Conservation (phyloP, 2,797 vertebrate genomes). For the Euthynnus affinis region DNA sequence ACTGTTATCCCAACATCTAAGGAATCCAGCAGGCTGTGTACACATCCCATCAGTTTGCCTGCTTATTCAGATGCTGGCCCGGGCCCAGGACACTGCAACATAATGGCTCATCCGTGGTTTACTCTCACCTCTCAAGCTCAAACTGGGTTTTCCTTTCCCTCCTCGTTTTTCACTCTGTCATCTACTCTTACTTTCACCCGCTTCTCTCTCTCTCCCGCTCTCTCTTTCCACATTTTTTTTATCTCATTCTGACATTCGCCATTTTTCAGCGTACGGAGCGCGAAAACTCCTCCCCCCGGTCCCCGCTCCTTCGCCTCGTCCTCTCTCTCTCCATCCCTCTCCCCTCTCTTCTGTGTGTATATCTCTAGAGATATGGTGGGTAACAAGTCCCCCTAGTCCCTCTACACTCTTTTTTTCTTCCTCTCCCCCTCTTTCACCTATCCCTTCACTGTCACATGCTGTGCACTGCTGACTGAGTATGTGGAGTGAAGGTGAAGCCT, state of each 20-base stretch:
- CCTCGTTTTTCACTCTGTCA: constrained; percentile 87
- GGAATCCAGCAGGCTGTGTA: constrained; percentile 49
- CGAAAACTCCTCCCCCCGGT: constrained; percentile 76
- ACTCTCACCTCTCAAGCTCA: constrained; percentile 81
- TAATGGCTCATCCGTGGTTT: constrained; percentile 76
- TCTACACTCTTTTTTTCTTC: constrained; percentile 22
- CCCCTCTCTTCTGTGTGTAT: constrained; percentile 54
- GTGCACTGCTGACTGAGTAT: constrained; percentile 65
- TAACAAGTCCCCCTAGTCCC: constrained; percentile 76
- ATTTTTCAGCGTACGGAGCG: constrained; percentile 81
- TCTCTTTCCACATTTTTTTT: constrained; percentile 76
- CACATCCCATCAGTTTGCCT: constrained; percentile 63
- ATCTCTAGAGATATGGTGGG: constrained; percentile 75
- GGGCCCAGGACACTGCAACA: constrained; percentile 64
- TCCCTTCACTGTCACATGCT: constrained; percentile 66
- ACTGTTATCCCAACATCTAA: constrained; percentile 66
- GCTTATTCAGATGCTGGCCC: constrained; percentile 76
- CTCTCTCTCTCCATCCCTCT: constrained; percentile 41
- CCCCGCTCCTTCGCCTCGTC: constrained; percentile 51
- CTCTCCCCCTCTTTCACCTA: constrained; percentile 57
- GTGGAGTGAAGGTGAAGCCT: constrained; percentile 63
- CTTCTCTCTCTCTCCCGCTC: constrained; percentile 65
- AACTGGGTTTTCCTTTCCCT: constrained; percentile 81
- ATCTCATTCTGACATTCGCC: constrained; percentile 84
- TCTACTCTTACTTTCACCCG: constrained; percentile 78